A percentile compares a stretch with the other conserved stretches of the same genome.
phyloP scores from a whole-genome alignment of 2,888 invertebrate species.

The Drosophila macrospina region DNA sequence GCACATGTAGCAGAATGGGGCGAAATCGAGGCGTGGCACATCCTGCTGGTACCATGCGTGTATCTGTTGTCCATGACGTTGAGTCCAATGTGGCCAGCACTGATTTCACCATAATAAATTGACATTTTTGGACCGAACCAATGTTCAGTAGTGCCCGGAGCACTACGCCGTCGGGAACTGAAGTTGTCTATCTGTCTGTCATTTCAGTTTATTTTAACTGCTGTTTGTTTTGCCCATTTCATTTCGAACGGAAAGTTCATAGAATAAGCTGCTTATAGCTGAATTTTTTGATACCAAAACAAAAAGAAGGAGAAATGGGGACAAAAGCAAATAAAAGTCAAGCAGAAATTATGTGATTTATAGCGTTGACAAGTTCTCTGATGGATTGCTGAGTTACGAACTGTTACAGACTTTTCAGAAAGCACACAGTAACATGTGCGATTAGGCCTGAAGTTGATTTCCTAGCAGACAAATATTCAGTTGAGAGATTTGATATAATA shows the following conservation, averaged over 20 bases:
- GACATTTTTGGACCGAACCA: constrained; percentile 60
- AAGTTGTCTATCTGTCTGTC: constrained; percentile 42
- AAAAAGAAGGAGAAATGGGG: background rate
- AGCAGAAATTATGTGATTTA: constrained; percentile 21
- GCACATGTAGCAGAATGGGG: constrained; percentile 4
- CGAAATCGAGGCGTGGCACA: constrained; percentile 16
- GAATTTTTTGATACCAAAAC: background rate
- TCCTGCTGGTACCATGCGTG: constrained; percentile 59
- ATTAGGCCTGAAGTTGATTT: background rate
- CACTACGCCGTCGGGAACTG: constrained; percentile 32
- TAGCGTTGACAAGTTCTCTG: constrained; percentile 7
- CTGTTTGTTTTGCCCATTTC: constrained; percentile 32
- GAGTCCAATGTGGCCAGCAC: constrained; percentile 37
- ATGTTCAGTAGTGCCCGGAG: constrained; percentile 17
- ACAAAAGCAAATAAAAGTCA: background rate
- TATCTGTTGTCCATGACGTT: constrained; percentile 13
- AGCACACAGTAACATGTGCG: background rate
- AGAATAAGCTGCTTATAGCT: constrained; percentile 13
- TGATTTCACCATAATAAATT: constrained; percentile 69
- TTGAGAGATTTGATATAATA: no score
- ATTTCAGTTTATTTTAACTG: constrained; percentile 50
- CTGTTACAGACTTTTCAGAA: background rate
- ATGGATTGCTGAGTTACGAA: background rate
- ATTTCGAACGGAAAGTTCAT: constrained; percentile 11
- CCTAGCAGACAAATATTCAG: no score